Conservation (phyloP, 2,888 invertebrate species). For the Itoplectis maculator region DNA sequence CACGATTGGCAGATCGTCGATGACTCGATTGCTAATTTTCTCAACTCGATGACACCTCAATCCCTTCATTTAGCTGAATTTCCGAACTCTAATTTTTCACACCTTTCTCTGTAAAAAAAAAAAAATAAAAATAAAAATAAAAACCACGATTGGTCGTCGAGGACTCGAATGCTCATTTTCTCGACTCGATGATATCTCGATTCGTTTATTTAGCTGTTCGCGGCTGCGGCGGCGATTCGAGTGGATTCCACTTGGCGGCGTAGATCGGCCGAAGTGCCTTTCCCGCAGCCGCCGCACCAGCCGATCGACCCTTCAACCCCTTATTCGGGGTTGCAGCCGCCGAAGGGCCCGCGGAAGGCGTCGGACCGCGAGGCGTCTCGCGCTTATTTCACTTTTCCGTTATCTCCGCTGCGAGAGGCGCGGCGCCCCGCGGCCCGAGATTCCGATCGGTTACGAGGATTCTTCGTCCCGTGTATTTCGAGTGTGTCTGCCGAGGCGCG, state of each 20-base stretch:
- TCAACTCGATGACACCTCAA: too few species aligned
- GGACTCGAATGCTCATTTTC: constrained; percentile 59
- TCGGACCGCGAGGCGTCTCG: constrained; percentile 58
- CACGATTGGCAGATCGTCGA: too few species aligned
- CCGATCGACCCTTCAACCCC: constrained; percentile 68
- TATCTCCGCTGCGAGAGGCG: too few species aligned
- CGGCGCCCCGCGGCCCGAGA: constrained; percentile 71
- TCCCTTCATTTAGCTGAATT: too few species aligned
- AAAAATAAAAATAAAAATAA: too few species aligned
- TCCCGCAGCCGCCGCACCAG: too few species aligned
- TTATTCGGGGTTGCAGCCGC: constrained; percentile 41
- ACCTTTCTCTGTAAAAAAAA: too few species aligned
- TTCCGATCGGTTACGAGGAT: constrained; percentile 82
- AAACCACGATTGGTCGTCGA: too few species aligned
- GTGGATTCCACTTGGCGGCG: constrained; percentile 62
- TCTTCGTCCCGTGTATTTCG: constrained; percentile 67
- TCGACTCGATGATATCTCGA: constrained; percentile 52
- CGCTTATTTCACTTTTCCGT: constrained; percentile 66
- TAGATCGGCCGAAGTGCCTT: constrained; percentile 58
- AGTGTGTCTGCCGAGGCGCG: constrained; percentile 49
- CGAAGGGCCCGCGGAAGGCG: constrained; percentile 59
- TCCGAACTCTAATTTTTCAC: too few species aligned
- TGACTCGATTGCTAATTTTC: too few species aligned
- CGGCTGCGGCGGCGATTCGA: constrained; percentile 45
- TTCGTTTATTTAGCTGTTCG: constrained; percentile 55